Evolutionary conservation across 1,140 invertebrate species (phyloP).

Genomic region (Batillaria attramentaria): DNA sequence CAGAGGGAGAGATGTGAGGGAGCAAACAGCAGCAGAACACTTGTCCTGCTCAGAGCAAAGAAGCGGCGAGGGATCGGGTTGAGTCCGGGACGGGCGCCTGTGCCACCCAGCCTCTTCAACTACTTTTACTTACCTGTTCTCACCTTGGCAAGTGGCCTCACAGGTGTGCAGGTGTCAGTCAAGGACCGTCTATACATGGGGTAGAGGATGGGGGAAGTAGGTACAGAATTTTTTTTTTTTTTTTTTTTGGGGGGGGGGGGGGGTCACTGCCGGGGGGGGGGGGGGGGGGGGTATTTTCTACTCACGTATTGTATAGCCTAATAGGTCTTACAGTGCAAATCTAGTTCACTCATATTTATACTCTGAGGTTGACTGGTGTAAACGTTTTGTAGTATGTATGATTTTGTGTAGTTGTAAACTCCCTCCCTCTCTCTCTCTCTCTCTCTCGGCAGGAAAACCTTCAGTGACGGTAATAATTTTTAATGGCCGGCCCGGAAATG

Average conservation of each 20-base stretch:
- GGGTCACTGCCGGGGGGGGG: background rate
- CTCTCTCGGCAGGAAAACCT: no score
- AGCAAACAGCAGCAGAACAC: background rate
- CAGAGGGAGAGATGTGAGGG: background rate
- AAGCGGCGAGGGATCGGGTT: no score
- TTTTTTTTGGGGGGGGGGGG: constrained; percentile 1
- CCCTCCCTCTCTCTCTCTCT: background rate
- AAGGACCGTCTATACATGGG: background rate
- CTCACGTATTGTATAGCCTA: background rate
- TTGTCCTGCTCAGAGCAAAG: no score
- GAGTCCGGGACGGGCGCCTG: no score
- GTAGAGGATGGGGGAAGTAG: background rate
- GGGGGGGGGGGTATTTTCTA: background rate
- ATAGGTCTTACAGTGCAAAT: background rate
- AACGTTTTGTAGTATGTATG: background rate
- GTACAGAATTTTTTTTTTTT: background rate
- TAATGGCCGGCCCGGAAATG: no score
- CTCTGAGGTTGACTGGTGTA: background rate
- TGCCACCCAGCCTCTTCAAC: background rate
- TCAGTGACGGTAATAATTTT: no score
- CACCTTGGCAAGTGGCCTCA: background rate
- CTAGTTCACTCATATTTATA: background rate
- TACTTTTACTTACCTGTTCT: background rate
- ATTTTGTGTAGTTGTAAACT: background rate
- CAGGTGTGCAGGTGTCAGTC: no score